These are phyloP conservation scores for Vulpes ferrilata DNA, from an alignment of 2,113 vertebrate genomes.

Conservation along the genomic window DNA sequence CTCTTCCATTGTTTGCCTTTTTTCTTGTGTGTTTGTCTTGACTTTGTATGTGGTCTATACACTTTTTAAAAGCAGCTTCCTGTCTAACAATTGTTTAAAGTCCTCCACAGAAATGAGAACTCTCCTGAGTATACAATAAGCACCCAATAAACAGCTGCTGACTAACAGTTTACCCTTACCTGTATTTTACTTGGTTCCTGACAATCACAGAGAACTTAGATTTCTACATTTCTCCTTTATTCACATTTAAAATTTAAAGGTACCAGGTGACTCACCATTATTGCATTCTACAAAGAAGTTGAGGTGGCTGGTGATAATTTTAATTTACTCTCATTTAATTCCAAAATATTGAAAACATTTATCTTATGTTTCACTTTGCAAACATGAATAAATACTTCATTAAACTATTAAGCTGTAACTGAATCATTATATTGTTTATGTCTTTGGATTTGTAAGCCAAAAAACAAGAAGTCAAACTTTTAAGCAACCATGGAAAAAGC, in stretches of 20 bases:
- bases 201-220: not conserved
- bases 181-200: not conserved
- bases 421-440: not conserved
- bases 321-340: not conserved
- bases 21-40: not conserved
- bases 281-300: not conserved
- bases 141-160: not conserved
- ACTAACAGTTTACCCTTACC: not conserved
- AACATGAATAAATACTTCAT: not conserved
- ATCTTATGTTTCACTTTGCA: not conserved
- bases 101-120: not conserved
- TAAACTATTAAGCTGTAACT: not conserved
- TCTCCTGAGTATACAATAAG: not conserved
- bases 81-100: not conserved
- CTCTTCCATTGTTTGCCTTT: not conserved
- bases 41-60: not conserved
- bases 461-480: not conserved
- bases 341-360: not conserved
- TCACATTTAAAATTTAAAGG: not conserved
- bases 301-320: not conserved
- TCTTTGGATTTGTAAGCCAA: not conserved
- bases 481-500: not conserved
- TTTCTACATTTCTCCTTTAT: not conserved
- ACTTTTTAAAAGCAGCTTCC: not conserved
- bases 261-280: not conserved